phyloP scores from a whole-genome alignment of 2,888 invertebrate genomes.

The Mystacides longicornis region DNA sequence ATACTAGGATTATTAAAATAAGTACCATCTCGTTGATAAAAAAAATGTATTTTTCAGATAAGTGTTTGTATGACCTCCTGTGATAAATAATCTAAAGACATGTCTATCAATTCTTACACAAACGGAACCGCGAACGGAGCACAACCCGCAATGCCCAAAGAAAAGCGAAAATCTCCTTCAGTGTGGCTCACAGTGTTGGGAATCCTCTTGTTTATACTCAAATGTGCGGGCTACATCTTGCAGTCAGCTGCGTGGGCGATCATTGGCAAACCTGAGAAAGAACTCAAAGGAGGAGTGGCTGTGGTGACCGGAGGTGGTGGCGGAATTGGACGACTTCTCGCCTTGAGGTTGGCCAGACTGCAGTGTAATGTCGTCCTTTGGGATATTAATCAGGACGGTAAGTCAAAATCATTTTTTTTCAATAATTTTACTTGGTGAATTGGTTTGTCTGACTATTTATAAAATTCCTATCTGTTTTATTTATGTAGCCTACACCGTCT shows the following conservation, averaged over 20 bases:
- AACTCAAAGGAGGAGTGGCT: conserved; percentile 67
- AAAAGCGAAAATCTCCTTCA: conserved; percentile 33
- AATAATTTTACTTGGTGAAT: background rate
- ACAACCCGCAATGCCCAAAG: background rate
- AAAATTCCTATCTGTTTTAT: too few species aligned
- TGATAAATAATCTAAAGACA: conserved; percentile 1
- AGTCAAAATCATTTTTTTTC: too few species aligned
- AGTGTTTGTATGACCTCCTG: background rate
- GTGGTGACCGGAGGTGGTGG: conserved; percentile 87
- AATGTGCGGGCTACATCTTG: conserved; percentile 43
- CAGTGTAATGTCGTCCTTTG: conserved; percentile 78
- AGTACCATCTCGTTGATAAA: too few species aligned
- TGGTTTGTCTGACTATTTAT: too few species aligned
- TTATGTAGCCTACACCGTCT: too few species aligned
- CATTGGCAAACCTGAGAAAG: conserved; percentile 59
- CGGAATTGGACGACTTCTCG: conserved; percentile 73
- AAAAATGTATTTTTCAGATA: background rate
- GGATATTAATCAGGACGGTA: conserved; percentile 82
- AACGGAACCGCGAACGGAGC: conserved; percentile 12
- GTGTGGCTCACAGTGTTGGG: conserved; percentile 50
- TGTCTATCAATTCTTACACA: background rate
- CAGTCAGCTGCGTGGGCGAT: conserved; percentile 54
- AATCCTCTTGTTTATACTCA: conserved; percentile 46
- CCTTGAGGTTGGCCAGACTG: conserved; percentile 64
- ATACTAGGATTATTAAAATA: too few species aligned